Evolutionary conservation across 2,888 invertebrate species (phyloP).

Genomic region (Cosmorhoe ocellata): DNA sequence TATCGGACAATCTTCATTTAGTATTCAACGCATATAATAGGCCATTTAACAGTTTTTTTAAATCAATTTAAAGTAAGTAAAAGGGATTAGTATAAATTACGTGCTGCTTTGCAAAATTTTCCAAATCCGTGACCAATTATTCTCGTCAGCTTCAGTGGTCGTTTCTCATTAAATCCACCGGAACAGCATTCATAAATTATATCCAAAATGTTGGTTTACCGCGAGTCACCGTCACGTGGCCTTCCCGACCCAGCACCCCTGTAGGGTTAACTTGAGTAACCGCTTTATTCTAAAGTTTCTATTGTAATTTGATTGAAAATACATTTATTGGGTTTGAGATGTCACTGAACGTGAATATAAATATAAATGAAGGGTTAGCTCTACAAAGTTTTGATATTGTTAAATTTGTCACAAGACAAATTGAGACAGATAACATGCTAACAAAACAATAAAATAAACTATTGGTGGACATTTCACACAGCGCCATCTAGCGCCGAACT

Average conservation of each 20-base stretch:
- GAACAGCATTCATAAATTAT: slow-evolving; percentile 41
- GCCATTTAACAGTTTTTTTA: no score
- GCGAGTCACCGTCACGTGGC: slow-evolving; percentile 45
- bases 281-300: slow-evolving; percentile 31
- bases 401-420: no score
- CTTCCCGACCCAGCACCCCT: slow-evolving; percentile 18
- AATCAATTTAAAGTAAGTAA: not conserved
- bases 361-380: not conserved
- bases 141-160: slow-evolving; percentile 38
- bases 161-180: slow-evolving; percentile 31
- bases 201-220: slow-evolving; percentile 37
- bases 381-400: not conserved
- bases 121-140: slow-evolving; percentile 35
- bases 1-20: no score
- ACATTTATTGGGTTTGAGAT: slow-evolving; percentile 12
- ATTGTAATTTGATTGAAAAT: slow-evolving; percentile 20
- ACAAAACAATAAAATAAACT: no score
- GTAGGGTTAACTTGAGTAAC: slow-evolving; percentile 33
- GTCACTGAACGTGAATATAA: slow-evolving; percentile 2
- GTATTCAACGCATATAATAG: no score
- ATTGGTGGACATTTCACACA: no score
- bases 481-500: no score
- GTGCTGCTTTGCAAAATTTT: slow-evolving; percentile 26
- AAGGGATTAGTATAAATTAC: slow-evolving; percentile 21
- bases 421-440: no score